phyloP scores from a whole-genome alignment of 2,888 invertebrate genomes.

The Caenorhabditis sinica region DNA sequence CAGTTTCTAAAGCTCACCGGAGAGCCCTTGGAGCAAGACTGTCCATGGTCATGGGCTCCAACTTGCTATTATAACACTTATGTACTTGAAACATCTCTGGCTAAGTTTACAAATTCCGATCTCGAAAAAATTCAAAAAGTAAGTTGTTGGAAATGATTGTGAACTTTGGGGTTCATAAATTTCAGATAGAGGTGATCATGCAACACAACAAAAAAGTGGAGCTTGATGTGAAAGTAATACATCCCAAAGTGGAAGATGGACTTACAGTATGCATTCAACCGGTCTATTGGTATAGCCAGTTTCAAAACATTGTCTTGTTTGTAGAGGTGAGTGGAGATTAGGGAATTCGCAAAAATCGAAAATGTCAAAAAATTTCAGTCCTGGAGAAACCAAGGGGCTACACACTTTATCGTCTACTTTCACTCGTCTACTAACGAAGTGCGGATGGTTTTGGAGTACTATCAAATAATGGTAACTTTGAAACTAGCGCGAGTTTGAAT shows the following conservation, averaged over 20 bases:
- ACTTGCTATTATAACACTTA: slow-evolving; percentile 27
- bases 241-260: slow-evolving; percentile 28
- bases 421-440: slow-evolving; percentile 67
- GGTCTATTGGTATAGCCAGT: slow-evolving; percentile 71
- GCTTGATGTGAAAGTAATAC: background rate
- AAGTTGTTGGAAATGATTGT: background rate
- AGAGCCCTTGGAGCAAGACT: slow-evolving; percentile 16
- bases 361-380: background rate
- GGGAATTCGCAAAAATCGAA: background rate
- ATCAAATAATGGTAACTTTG: slow-evolving; percentile 52
- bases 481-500: background rate
- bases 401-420: slow-evolving; percentile 69
- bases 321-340: slow-evolving; percentile 65
- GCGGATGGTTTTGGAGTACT: slow-evolving; percentile 59
- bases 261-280: slow-evolving; percentile 72
- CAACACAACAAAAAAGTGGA: background rate
- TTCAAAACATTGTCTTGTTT: slow-evolving; percentile 67
- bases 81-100: slow-evolving; percentile 15
- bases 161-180: background rate
- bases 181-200: background rate
- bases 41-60: slow-evolving; percentile 44
- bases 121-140: slow-evolving; percentile 4
- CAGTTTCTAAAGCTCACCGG: slow-evolving; percentile 9
- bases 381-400: slow-evolving; percentile 66
- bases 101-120: background rate